Conservation (phyloP, 2,797 vertebrate species). For the Heteromormyrus szaboi region DNA sequence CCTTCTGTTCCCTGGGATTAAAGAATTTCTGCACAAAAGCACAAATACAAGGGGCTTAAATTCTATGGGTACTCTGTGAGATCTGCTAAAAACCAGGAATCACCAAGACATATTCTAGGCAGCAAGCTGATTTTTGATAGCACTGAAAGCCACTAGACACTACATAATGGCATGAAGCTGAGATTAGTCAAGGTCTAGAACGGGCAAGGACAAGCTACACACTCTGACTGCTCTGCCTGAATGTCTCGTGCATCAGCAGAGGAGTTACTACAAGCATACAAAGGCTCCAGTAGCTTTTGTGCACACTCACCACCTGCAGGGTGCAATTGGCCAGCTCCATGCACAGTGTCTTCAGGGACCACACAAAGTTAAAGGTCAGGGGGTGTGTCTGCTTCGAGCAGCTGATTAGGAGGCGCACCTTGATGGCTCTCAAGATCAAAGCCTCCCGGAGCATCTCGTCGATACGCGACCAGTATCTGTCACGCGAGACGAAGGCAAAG, state of each 20-base stretch:
- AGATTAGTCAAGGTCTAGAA: background rate
- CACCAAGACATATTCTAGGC: background rate
- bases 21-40: slow-evolving; percentile 77
- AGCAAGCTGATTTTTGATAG: background rate
- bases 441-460: slow-evolving; percentile 87
- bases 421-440: slow-evolving; percentile 77
- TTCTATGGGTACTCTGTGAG: background rate
- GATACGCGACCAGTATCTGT: slow-evolving; percentile 89
- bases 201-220: background rate
- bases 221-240: background rate
- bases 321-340: slow-evolving; percentile 83
- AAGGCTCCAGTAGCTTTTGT: background rate
- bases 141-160: background rate
- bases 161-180: background rate
- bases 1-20: slow-evolving; percentile 68
- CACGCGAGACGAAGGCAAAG: background rate
- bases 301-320: slow-evolving; percentile 81
- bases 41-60: slow-evolving; percentile 17
- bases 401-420: slow-evolving; percentile 83
- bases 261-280: background rate
- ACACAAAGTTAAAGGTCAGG: slow-evolving; percentile 88
- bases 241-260: background rate
- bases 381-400: slow-evolving; percentile 86
- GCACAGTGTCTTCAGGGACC: slow-evolving; percentile 88
- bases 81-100: background rate